Base-by-base conservation (phyloP, 2,797 vertebrate genomes). In the Acanthiza pusilla region DNA sequence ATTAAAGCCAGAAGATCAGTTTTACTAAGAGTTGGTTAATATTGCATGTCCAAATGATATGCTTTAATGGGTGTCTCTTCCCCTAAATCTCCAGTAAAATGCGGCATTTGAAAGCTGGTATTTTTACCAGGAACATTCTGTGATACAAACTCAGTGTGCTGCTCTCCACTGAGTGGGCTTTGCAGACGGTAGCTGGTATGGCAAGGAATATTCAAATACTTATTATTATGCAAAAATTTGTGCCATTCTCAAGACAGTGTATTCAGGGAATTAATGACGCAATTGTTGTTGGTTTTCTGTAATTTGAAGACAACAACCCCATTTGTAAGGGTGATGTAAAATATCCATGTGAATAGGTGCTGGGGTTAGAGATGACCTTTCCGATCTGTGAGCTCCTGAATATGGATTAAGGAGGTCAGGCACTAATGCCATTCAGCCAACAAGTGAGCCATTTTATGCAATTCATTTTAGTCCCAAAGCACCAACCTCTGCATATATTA, bases 401-500 rank as follows among this genome's bases (percentile, higher is more conserved):
- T 93, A 72, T 76, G 74, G 66, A 86, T 94, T 85, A 92, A 70
- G 68, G 67, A 90, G 90, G 86, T 85, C 93, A 92, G 51, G 71
- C 84, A 58, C 91, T 78, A 94, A 81, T 68, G 80, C 32, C 68
- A 74, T 76, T 89, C 83, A 65, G 34, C 90, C 90, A 95, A 88
- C 75, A 97, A 96, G 78, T 42, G 79, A 95, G 51, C 0, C 2
- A 77, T 91, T 96, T 95, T 83, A 71, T 88, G 57, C 83, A 95
- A 96, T 96, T 95, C 80, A 85, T 95, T 96, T 90, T 71, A 79
- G 83, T 86, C 84, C 61, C 82, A 80, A 79, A 94, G 90, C 83
- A 91, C 40, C 86, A 83, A 62, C 34, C 89, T 60, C 50, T 94
- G 91, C 89, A 94, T 95, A 92, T 81, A 96, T 96, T 96, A 95